A percentile compares a stretch with the other conserved stretches of the same genome.
Conservation (phyloP, 2,797 vertebrate species). For the Gallirallus australis region DNA sequence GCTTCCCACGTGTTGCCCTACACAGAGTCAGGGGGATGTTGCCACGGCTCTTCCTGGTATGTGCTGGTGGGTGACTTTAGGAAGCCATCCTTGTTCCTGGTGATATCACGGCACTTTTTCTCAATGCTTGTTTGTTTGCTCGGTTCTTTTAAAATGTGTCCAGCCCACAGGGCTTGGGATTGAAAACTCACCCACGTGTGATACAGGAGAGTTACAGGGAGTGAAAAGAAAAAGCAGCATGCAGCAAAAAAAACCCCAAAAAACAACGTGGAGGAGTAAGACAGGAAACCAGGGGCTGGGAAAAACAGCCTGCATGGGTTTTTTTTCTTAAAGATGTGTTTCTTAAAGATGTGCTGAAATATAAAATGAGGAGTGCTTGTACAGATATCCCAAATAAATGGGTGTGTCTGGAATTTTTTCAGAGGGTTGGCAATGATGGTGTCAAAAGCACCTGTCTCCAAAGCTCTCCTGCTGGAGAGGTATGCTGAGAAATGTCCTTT, state of each 20-base stretch:
- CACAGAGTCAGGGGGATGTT: background rate
- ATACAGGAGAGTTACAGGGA: background rate
- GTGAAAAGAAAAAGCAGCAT: background rate
- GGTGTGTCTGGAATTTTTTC: rapidly evolving
- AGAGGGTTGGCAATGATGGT: background rate
- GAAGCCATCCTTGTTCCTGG: background rate
- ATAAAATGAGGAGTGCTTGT: rapidly evolving
- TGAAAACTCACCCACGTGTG: background rate
- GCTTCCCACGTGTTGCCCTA: background rate
- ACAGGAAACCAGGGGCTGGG: background rate
- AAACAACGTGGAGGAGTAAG: background rate
- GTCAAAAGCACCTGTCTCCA: background rate
- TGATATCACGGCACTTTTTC: background rate
- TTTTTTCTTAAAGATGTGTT: background rate
- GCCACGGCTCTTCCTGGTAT: background rate
- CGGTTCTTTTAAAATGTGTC: rapidly evolving
- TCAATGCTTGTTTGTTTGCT: background rate
- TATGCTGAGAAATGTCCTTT: background rate
- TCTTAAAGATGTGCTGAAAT: background rate
- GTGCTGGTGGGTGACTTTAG: background rate
- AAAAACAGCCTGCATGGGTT: rapidly evolving
- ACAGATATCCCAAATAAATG: rapidly evolving
- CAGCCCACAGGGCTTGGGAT: background rate
- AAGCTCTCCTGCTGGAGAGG: background rate
- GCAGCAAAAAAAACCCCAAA: background rate